A percentile compares a stretch with the other conserved stretches of the same genome.
phyloP scores from a whole-genome alignment of 2,797 vertebrate genomes.

The Tangara arthus region DNA sequence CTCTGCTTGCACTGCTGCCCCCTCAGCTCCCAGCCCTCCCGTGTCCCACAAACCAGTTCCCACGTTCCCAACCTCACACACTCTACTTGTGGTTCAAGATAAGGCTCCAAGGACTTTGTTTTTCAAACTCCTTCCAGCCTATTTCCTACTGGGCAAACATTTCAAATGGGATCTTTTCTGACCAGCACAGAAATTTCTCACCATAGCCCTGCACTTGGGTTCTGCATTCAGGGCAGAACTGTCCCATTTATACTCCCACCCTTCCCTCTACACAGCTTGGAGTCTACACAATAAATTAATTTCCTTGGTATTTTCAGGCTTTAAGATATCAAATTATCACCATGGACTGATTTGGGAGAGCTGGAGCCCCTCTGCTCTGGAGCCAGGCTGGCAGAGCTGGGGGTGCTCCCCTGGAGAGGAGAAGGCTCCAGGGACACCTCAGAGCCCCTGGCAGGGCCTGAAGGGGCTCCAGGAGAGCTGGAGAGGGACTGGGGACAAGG shows the following conservation, averaged over 20 bases:
- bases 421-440: rapidly evolving
- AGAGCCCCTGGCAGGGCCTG: background rate
- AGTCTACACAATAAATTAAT: background rate
- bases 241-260: rapidly evolving
- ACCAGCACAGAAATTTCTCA: background rate
- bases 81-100: background rate
- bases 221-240: background rate
- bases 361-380: background rate
- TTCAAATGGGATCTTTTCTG: background rate
- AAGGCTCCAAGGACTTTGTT: constrained; percentile 31
- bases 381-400: background rate
- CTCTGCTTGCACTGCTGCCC: background rate
- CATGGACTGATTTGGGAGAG: background rate
- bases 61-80: background rate
- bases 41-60: background rate
- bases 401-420: background rate
- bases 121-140: background rate
- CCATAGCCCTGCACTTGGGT: rapidly evolving
- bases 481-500: background rate
- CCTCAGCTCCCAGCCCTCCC: background rate
- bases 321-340: background rate
- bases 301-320: background rate
- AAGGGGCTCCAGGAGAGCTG: background rate
- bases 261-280: background rate
- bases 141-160: background rate